These are phyloP conservation scores for Lucinisca nassula DNA, from an alignment of 2,888 invertebrate species.

Conservation along the genomic window DNA sequence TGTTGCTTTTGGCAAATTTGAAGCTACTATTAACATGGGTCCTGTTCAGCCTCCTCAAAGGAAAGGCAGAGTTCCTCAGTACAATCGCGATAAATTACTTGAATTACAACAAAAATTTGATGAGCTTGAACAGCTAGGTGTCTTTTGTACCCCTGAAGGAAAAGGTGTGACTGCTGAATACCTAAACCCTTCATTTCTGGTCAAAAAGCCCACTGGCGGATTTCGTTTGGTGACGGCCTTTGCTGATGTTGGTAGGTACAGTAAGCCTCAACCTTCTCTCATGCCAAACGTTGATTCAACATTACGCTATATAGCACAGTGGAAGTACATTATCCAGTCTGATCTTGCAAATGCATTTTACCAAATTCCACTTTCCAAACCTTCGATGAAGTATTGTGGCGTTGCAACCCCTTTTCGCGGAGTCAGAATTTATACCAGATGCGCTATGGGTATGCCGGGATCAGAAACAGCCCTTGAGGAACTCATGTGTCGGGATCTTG, in stretches of 20 bases:
- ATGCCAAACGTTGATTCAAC: too few relatives aligned
- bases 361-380: too few relatives aligned
- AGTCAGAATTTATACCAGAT: too few relatives aligned
- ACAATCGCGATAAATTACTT: conserved; percentile 57
- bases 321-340: too few relatives aligned
- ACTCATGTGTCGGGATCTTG: too few relatives aligned
- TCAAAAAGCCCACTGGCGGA: conserved; percentile 59
- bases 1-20: conserved; percentile 65
- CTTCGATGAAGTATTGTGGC: too few relatives aligned
- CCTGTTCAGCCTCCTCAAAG: conserved; percentile 72
- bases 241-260: conserved; percentile 65
- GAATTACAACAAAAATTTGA: conserved; percentile 70
- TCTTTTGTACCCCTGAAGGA: conserved; percentile 69
- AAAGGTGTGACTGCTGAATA: conserved; percentile 65
- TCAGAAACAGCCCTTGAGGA: too few relatives aligned
- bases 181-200: conserved; percentile 52
- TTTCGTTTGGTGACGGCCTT: conserved; percentile 66
- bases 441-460: too few relatives aligned
- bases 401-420: too few relatives aligned
- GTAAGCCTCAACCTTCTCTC: too few relatives aligned
- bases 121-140: conserved; percentile 67
- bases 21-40: conserved; percentile 75
- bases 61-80: conserved; percentile 72
- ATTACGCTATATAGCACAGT: too few relatives aligned
- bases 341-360: too few relatives aligned